These are phyloP conservation scores for Melanaphis sacchari DNA, from an alignment of 1,140 invertebrate species.

Conservation along the genomic window DNA sequence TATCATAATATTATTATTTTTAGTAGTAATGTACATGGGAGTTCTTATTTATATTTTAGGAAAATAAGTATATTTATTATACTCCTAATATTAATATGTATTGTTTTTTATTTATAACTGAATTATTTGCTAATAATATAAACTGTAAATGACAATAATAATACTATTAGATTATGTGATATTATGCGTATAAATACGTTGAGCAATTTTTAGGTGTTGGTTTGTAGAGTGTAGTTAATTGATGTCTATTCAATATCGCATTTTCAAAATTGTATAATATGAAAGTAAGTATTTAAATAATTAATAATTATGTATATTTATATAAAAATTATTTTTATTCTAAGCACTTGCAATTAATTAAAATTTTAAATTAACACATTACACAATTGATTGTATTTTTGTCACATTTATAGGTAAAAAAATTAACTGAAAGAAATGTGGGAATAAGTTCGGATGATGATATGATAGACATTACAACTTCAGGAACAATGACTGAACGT, in stretches of 20 bases:
- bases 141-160: neutral
- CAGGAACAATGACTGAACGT: constrained; percentile 64
- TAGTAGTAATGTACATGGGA: neutral
- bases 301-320: neutral
- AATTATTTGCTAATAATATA: neutral
- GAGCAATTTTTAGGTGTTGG: constrained; percentile 39
- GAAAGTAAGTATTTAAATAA: constrained; percentile 29
- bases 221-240: constrained; percentile 46
- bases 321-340: neutral
- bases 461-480: constrained; percentile 72
- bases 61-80: neutral
- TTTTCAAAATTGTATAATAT: constrained; percentile 22
- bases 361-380: neutral
- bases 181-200: constrained; percentile 13
- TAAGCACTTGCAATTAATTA: neutral
- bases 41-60: neutral
- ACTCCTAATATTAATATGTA: neutral
- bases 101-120: neutral
- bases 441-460: constrained; percentile 68
- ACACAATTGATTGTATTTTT: neutral
- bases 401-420: constrained; percentile 27
- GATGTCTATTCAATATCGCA: constrained; percentile 16
- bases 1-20: neutral
- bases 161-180: constrained; percentile 10
- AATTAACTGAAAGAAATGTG: constrained; percentile 20